phyloP scores from a whole-genome alignment of 2,888 invertebrate species.

The Zeuzera pyrina region DNA sequence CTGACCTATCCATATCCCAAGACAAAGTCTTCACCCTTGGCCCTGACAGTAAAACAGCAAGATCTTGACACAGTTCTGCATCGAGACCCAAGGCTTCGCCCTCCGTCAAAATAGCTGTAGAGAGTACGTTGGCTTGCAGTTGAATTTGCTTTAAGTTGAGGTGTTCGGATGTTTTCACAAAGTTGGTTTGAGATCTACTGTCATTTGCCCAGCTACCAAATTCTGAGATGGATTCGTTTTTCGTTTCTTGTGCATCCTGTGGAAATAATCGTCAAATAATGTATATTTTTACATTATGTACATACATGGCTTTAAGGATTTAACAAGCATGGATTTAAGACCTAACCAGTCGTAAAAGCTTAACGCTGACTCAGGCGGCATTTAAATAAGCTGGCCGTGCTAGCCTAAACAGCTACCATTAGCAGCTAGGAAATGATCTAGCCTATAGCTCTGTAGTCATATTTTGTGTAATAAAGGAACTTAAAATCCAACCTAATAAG shows the following conservation, averaged over 20 bases:
- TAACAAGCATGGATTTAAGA: no score
- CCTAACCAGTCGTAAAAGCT: no score
- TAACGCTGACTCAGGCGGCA: no score
- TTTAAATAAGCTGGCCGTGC: no score
- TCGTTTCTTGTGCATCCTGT: constrained; percentile 38
- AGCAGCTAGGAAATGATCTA: no score
- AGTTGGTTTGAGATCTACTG: constrained; percentile 59
- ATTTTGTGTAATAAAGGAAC: no score
- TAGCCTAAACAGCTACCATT: no score
- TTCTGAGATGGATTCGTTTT: constrained; percentile 33
- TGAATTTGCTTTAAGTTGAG: constrained; percentile 49
- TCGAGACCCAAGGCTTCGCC: constrained; percentile 78
- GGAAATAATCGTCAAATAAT: no score
- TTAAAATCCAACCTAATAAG: no score
- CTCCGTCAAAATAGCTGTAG: constrained; percentile 70
- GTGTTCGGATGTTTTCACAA: constrained; percentile 62
- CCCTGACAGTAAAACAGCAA: constrained; percentile 79
- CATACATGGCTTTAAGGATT: no score
- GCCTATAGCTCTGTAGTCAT: no score
- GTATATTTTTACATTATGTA: no score
- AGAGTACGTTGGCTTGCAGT: constrained; percentile 68
- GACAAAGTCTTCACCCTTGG: constrained; percentile 80
- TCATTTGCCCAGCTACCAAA: constrained; percentile 61
- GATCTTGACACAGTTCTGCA: constrained; percentile 78
- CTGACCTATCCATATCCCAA: constrained; percentile 75